Evolutionary conservation across 2,888 invertebrate genomes (phyloP).

Genomic region (Rhynchonema sp.): DNA sequence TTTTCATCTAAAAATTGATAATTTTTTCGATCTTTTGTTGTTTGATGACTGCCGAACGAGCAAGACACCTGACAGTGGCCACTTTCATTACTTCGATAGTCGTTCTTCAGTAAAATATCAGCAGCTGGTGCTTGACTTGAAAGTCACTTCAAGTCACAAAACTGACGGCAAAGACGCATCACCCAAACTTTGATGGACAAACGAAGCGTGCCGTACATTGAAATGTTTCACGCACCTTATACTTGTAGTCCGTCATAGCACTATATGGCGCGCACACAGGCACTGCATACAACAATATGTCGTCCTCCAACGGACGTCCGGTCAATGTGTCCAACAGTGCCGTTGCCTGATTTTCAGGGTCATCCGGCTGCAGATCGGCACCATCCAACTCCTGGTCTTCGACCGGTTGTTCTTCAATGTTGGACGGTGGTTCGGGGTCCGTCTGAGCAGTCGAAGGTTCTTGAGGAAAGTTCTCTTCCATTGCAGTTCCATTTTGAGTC

Average conservation of each 20-base stretch:
- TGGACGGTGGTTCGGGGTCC: slow-evolving; percentile 15
- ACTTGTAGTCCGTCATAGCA: slow-evolving; percentile 41
- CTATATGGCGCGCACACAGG: slow-evolving; percentile 89
- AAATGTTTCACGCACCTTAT: no score
- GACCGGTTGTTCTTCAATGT: slow-evolving; percentile 11
- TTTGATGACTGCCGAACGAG: no score
- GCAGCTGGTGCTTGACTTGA: no score
- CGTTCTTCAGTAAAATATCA: no score
- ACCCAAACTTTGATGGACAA: no score
- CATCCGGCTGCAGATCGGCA: not conserved
- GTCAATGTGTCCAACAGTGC: slow-evolving; percentile 50
- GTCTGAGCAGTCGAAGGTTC: slow-evolving; percentile 19
- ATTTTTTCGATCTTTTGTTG: no score
- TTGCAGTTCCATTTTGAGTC: no score
- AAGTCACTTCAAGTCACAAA: no score
- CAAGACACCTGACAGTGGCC: no score
- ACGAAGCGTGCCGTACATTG: no score
- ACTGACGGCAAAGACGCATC: no score
- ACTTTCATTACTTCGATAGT: no score
- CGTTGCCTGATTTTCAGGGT: slow-evolving; percentile 22
- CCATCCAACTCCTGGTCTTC: slow-evolving; percentile 4
- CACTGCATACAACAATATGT: slow-evolving; percentile 77
- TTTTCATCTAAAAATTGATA: slow-evolving; percentile 56
- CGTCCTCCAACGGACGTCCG: slow-evolving; percentile 58
- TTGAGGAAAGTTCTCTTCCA: slow-evolving; percentile 10